Base-by-base conservation (phyloP, 2,113 vertebrate species). In the Piprites chloris region DNA sequence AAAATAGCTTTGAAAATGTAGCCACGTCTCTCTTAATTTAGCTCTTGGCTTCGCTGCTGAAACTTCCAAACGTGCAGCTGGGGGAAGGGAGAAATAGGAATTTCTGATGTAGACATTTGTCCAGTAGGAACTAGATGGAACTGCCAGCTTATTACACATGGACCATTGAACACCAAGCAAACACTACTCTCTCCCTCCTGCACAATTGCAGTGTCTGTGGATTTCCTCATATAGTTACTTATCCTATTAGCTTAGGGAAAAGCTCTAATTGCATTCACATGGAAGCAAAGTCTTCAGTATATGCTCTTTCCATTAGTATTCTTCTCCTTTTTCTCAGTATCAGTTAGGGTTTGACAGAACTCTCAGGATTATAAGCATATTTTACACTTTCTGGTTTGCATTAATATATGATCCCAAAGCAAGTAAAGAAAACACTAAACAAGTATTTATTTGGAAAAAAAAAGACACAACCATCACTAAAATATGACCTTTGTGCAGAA, bases 141-240 rank as follows among this genome's bases (percentile, higher is more conserved):
- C 72, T 84, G 83, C 69, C 69, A 89, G 69, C 61, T 89, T 84
- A 68, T 86, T 93, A 84, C 90, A 71, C 67, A 56, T 39, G 92
- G 93, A 39, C 85, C 76, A 90, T 4, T 96, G 95, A 92, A 77
- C 95, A 93, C 68, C 69, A 81, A 87, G 90, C 90, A 96, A 96
- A 89, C 73, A 59, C 76, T 75, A 32, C 79, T 77, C 28, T 78
- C 68, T 71, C 88, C 68, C 77, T 94, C 67, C 88, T 94, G 80
- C 76, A 81, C 62, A 50, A 62, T 81, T 86, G 23, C 61, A 20
- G 32, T 63, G 79, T 44, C 90, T 90, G n/a, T 92, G 80, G 83
- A 74, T 89, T 96, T 90, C 80, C 56, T 96, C 80, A 55, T 90
- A 82, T 14, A 78, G 87, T 89, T 89, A 81, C 80, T 96, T 90